Percentiles rank a stretch among this genome's conserved stretches.
Conservation (phyloP, 1,140 invertebrate genomes). For the Potamilus streckersoni region DNA sequence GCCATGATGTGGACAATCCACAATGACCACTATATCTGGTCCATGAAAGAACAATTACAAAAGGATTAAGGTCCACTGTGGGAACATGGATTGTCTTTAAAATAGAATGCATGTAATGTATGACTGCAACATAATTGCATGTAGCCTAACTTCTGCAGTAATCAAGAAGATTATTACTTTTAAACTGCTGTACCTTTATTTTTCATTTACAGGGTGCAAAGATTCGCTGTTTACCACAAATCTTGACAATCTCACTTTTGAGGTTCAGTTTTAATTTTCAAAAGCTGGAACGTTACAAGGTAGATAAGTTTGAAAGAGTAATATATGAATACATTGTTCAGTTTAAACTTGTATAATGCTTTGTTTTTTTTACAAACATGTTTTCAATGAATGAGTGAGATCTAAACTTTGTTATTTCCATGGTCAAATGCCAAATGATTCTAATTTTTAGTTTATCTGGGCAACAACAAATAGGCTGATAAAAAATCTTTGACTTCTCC, state of each 20-base stretch:
- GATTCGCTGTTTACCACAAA: conserved; percentile 58
- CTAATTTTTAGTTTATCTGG: too few species aligned
- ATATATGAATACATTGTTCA: not conserved
- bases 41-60: too few species aligned
- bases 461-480: too few species aligned
- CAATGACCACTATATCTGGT: too few species aligned
- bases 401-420: not conserved
- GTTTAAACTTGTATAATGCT: conserved; percentile 1
- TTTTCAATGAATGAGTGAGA: conserved; percentile 1
- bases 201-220: conserved; percentile 55
- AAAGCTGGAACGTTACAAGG: conserved; percentile 61
- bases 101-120: not conserved
- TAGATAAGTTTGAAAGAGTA: conserved; percentile 10
- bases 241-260: conserved; percentile 63
- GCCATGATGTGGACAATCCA: too few species aligned
- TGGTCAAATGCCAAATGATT: too few species aligned
- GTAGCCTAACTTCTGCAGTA: not conserved
- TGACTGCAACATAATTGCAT: not conserved
- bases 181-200: too few species aligned
- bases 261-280: conserved; percentile 64
- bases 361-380: not conserved
- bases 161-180: not conserved
- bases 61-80: too few species aligned
- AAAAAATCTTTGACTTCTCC: too few species aligned
- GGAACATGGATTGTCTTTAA: too few species aligned